phyloP scores from a whole-genome alignment of 2,888 invertebrate genomes.

The Tenthredo mesomela region DNA sequence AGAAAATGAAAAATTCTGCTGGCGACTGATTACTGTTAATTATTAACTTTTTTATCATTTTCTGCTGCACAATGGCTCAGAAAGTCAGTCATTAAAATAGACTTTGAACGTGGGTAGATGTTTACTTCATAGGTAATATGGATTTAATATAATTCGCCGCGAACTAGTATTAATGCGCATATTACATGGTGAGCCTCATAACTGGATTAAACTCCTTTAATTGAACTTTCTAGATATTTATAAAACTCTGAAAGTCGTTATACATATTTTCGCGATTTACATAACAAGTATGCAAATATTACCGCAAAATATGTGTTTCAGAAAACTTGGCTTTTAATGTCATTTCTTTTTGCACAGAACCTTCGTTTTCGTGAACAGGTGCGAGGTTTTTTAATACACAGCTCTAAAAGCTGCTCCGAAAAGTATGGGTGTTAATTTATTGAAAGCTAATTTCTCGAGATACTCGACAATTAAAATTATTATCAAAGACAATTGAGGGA shows the following conservation, averaged over 20 bases:
- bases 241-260: neutral
- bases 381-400: neutral
- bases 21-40: neutral
- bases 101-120: neutral
- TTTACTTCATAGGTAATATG: neutral
- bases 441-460: neutral
- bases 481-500: neutral
- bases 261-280: neutral
- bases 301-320: neutral
- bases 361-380: neutral
- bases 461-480: neutral
- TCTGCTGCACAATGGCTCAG: neutral
- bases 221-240: neutral
- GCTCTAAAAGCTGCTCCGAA: neutral
- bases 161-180: neutral
- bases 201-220: neutral
- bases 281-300: neutral
- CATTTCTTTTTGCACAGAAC: neutral
- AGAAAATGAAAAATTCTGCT: neutral
- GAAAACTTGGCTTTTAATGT: neutral
- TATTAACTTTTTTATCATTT: neutral
- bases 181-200: neutral
- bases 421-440: neutral
- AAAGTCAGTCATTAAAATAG: neutral
- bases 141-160: neutral